phyloP scores from a whole-genome alignment of 2,888 invertebrate species.

The Quadriops clusia region DNA sequence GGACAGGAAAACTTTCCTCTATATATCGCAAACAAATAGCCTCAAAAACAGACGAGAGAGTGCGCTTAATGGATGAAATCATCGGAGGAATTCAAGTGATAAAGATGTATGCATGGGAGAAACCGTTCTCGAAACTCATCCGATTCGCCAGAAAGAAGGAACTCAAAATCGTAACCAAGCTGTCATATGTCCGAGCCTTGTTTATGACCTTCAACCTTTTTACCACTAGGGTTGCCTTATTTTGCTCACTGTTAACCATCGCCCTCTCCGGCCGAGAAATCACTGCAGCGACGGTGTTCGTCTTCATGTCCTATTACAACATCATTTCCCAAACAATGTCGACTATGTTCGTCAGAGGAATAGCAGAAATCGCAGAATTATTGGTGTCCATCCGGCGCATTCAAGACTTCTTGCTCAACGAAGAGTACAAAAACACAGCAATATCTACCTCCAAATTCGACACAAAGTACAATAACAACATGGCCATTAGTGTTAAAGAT shows the following conservation, averaged over 20 bases:
- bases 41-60: slow-evolving; percentile 74
- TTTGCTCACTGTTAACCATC: slow-evolving; percentile 60
- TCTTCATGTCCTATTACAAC: slow-evolving; percentile 44
- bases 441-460: slow-evolving; percentile 23
- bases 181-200: slow-evolving; percentile 51
- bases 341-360: slow-evolving; percentile 42
- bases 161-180: slow-evolving; percentile 45
- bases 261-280: slow-evolving; percentile 52
- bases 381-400: slow-evolving; percentile 37
- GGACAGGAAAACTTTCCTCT: slow-evolving; percentile 52
- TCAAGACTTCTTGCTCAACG: slow-evolving; percentile 32
- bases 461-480: slow-evolving; percentile 18
- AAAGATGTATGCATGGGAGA: slow-evolving; percentile 67
- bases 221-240: slow-evolving; percentile 68
- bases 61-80: slow-evolving; percentile 90
- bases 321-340: slow-evolving; percentile 45
- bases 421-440: slow-evolving; percentile 25
- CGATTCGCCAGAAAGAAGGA: slow-evolving; percentile 45
- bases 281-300: slow-evolving; percentile 58
- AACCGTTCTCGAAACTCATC: slow-evolving; percentile 53
- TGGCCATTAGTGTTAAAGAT: slow-evolving; percentile 25
- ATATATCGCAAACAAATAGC: slow-evolving; percentile 68
- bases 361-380: slow-evolving; percentile 38
- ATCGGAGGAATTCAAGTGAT: slow-evolving; percentile 84
- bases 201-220: slow-evolving; percentile 69